Conservation (phyloP, 2,888 invertebrate genomes). For the Azorinus chamasolen region DNA sequence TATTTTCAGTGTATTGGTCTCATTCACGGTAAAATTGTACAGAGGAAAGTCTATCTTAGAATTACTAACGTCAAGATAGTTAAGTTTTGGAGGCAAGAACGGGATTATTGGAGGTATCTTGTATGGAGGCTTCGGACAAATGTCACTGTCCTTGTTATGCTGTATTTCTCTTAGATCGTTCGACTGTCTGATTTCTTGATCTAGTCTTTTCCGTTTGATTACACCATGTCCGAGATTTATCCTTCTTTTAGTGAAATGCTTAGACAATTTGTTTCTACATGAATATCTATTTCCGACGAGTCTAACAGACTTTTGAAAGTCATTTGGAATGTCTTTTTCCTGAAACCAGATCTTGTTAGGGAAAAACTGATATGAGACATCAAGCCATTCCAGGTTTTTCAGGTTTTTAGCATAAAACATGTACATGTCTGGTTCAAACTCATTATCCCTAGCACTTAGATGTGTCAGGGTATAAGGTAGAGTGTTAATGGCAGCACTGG, state of each 20-base stretch:
- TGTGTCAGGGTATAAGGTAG: slow-evolving; percentile 27
- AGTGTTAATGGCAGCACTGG: neutral
- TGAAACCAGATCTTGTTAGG: neutral
- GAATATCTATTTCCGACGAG: neutral
- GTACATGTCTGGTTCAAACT: slow-evolving; percentile 27
- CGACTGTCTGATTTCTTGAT: no score
- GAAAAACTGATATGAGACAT: slow-evolving; percentile 34
- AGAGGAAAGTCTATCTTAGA: slow-evolving; percentile 32
- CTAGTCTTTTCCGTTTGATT: neutral
- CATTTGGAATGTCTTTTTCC: neutral
- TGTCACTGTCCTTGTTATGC: neutral
- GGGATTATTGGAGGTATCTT: slow-evolving; percentile 18
- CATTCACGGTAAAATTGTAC: slow-evolving; percentile 12
- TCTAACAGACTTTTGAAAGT: neutral
- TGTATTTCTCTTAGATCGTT: neutral
- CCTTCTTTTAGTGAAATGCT: neutral
- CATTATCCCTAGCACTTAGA: slow-evolving; percentile 14
- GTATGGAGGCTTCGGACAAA: slow-evolving; percentile 6
- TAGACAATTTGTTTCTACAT: neutral
- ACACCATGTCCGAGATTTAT: no score
- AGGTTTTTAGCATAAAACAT: slow-evolving; percentile 19
- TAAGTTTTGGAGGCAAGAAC: slow-evolving; percentile 26
- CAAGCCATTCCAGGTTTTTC: slow-evolving; percentile 18
- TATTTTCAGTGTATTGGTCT: slow-evolving; percentile 21
- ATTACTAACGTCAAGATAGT: slow-evolving; percentile 34